A percentile compares a stretch with the other conserved stretches of the same genome.
Conservation (phyloP, 2,888 invertebrate species). For the Agrypnus murinus region DNA sequence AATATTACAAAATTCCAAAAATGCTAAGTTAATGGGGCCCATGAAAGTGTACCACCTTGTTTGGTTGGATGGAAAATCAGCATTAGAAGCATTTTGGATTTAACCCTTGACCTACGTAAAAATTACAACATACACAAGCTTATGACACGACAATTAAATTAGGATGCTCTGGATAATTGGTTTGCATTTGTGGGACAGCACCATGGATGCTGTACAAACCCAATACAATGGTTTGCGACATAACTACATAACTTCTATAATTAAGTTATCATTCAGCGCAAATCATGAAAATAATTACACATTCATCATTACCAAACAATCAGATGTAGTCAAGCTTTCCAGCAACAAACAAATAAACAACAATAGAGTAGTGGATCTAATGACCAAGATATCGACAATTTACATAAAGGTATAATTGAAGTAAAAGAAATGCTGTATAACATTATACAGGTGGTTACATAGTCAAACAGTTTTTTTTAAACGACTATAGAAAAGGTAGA, state of each 20-base stretch:
- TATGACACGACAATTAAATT: background rate
- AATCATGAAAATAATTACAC: slow-evolving; percentile 20
- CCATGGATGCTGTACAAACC: slow-evolving; percentile 18
- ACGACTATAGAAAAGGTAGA: no score
- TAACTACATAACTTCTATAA: slow-evolving; percentile 9
- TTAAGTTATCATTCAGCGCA: no score
- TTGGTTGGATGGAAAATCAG: slow-evolving; percentile 18
- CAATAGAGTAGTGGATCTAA: no score
- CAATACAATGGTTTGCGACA: slow-evolving; percentile 16
- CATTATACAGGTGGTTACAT: no score
- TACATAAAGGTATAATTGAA: no score
- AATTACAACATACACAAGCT: background rate
- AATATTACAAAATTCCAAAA: slow-evolving; percentile 1
- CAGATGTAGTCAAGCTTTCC: no score
- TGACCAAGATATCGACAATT: no score
- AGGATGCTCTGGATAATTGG: background rate
- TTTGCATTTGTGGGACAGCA: slow-evolving; percentile 19
- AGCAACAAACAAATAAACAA: no score
- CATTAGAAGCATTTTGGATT: slow-evolving; percentile 10
- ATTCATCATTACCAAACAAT: no score
- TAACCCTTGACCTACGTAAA: background rate
- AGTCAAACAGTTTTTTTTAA: no score
- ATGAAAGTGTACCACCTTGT: slow-evolving; percentile 4
- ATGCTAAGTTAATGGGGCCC: background rate
- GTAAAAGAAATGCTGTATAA: no score